Base-by-base conservation (phyloP, 1,140 invertebrate genomes). In the Drosophila biarmipes region DNA sequence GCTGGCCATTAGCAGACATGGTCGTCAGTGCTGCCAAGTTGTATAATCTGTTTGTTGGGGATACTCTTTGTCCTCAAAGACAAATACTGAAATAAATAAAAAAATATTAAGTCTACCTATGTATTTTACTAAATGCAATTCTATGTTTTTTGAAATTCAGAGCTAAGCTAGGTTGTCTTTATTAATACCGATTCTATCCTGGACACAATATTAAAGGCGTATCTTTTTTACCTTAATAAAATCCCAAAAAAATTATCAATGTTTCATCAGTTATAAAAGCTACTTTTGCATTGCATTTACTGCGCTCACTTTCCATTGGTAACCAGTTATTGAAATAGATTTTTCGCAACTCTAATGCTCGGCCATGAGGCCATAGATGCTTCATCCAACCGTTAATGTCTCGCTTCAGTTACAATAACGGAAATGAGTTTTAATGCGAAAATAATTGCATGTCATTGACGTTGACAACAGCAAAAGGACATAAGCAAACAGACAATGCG, bases 361-460 rank as follows among this genome's bases (percentile, higher is more conserved):
- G 17, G 10, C 21, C 24, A 31, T 10, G 34, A 54, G 45, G 19
- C 51, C 72, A 80, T 86, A 86, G 81, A 86, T 71, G 61, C 73
- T 78, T 27, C 67, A 71, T 1, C 63, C 67, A 69, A 61, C 63
- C 63, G 64, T 82, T 84, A 84, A 82, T 75, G 75, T 59, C 49
- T 78, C 61, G 64, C 73, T 74, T 78, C 78, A 77, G 73, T 78
- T 78, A 78, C 82, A 81, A 81, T 72, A 75, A 78, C 64, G 81
- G 64, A 78, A 86, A 86, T 81, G 82, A 53, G 69, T 78, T 86
- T 85, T 87, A 87, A 86, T 87, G 63, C 45, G 74, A 78, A 86
- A 75, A 86, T 86, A 86, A 86, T 86, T 87, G 81, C 82, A 82
- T 81, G 68, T 87, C 78, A 86, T 82, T 81, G 55, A 69, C 51